Conservation (phyloP, 2,888 invertebrate species). For the Morinoia aosen region DNA sequence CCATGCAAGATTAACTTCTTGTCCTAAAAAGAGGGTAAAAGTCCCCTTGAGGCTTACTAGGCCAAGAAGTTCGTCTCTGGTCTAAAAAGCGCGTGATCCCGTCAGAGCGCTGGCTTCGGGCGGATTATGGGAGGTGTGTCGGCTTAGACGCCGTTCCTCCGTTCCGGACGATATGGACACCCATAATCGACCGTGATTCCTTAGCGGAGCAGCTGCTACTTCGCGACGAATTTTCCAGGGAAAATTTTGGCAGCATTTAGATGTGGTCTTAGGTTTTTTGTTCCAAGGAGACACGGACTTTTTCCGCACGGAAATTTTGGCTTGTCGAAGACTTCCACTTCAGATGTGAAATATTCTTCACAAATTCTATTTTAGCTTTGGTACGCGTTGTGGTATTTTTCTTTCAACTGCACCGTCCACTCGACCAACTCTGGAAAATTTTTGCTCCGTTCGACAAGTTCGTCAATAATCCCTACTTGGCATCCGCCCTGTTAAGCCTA, state of each 20-base stretch:
- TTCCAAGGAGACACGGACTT: not conserved
- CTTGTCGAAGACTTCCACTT: too few species aligned
- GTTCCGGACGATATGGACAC: not conserved
- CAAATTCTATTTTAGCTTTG: too few species aligned
- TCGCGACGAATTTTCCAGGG: not conserved
- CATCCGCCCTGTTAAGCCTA: constrained; percentile 20
- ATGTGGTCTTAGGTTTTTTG: not conserved
- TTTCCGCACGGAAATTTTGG: not conserved
- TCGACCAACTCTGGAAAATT: not conserved
- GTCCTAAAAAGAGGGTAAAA: constrained; percentile 3
- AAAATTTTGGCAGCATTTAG: not conserved
- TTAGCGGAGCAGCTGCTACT: not conserved
- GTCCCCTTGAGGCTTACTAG: constrained; percentile 30
- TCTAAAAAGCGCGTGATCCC: not conserved
- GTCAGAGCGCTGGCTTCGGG: not conserved
- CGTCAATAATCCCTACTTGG: constrained; percentile 35
- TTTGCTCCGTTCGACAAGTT: not conserved
- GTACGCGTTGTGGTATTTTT: not conserved
- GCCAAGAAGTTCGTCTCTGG: constrained; percentile 34
- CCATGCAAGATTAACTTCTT: constrained; percentile 33
- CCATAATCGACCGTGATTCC: not conserved
- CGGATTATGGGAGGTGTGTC: constrained; percentile 21
- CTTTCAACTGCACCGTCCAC: not conserved
- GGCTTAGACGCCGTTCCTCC: not conserved
- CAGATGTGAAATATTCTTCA: too few species aligned